Evolutionary conservation across 2,888 invertebrate species (phyloP), one percentile per base, ranked within the genome.

Genomic region (Eupithecia abbreviata): DNA sequence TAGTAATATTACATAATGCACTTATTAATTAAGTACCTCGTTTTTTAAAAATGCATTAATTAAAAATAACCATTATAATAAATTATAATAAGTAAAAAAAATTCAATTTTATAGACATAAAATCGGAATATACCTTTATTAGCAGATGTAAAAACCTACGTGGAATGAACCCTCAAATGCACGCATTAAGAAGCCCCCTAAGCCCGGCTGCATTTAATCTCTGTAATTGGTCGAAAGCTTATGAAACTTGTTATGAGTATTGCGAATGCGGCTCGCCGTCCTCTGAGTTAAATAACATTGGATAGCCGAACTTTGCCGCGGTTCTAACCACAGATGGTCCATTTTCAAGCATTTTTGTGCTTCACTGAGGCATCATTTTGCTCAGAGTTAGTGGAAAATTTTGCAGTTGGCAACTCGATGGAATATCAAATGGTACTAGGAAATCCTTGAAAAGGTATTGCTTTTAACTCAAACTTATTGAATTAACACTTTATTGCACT

Each of bases 271-370:
- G 79, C 82, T 84, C 86, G 88, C 91, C 90, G 92, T 92, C 91
- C 91, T 89, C 89, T 10, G 90, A 91, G 92, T 92, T 92, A 92
- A 92, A 92, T 92, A 91, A 92, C 90, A 89, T 87, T 87, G 88
- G 90, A 88, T 88, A 85, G 76, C 82, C 84, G 76, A 83, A 80
- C 18, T 70, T 51, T 66, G 43, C 18, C 69, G 43, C 4, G 66
- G 30, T 62, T 66, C 42, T 66, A 66, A 41, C 41, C 13, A 66
- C 45, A 68, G 68, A 68, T 45, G 68, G 69, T 6, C n/a, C 47
- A 69, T 45, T 45, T 47, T 13, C 45, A 67, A 67, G n/a, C 67
- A 2, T 62, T 67, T 42, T 4, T 18, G 9, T 66, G 72, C 77
- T 41, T 75, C 72, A 62, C 18, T 43, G 74, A 74, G 62, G 72